A percentile compares a stretch with the other conserved stretches of the same genome.
phyloP scores from a whole-genome alignment of 2,888 invertebrate genomes.

The Trilocha varians region DNA sequence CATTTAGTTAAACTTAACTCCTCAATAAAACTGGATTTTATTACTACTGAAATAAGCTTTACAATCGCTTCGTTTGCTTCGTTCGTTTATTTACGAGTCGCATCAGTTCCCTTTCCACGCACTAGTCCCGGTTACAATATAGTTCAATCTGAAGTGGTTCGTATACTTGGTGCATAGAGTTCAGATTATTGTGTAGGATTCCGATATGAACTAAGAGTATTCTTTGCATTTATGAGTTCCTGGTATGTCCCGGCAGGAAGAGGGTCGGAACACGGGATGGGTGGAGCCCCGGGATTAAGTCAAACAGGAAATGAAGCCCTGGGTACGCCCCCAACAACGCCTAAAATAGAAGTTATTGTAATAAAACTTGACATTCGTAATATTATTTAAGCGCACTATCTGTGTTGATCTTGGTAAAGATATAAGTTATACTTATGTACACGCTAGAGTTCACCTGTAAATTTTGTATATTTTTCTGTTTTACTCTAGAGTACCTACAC shows the following conservation, averaged over 20 bases:
- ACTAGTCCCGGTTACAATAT: neutral
- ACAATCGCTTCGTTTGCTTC: neutral
- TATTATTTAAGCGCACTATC: no score
- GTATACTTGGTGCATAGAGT: neutral
- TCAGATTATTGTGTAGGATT: neutral
- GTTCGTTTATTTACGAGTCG: neutral
- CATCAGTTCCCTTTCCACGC: neutral
- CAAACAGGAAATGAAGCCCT: slow-evolving; percentile 6
- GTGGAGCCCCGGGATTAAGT: slow-evolving; percentile 15
- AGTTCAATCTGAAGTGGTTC: neutral
- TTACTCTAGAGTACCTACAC: no score
- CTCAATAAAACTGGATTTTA: neutral
- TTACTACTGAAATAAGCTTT: neutral
- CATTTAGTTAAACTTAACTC: neutral
- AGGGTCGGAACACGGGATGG: slow-evolving; percentile 40
- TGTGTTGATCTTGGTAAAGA: no score
- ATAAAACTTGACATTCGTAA: no score
- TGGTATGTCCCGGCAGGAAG: slow-evolving; percentile 29
- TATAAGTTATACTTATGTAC: no score
- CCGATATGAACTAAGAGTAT: neutral
- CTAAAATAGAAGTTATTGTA: no score
- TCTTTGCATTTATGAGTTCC: slow-evolving; percentile 21
- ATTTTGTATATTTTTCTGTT: no score
- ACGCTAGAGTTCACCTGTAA: no score
- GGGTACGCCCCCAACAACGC: neutral